A percentile compares a stretch with the other conserved stretches of the same genome.
Conservation (phyloP, 2,888 invertebrate genomes). For the Xestia xanthographa region DNA sequence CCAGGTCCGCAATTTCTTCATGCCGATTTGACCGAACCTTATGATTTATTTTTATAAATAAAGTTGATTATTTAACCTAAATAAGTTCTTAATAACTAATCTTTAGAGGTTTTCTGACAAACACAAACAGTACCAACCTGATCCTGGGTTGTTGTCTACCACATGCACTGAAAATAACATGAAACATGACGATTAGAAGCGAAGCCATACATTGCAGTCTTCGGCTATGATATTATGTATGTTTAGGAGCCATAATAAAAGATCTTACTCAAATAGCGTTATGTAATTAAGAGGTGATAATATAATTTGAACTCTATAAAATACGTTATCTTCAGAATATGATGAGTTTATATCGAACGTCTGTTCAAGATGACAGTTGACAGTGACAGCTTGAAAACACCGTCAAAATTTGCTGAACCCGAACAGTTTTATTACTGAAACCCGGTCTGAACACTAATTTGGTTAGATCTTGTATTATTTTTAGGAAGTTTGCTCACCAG, state of each 20-base stretch:
- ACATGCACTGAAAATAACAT: slow-evolving; percentile 50
- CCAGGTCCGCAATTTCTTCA: neutral
- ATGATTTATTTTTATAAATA: neutral
- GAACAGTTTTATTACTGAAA: too few species aligned
- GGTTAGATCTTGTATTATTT: slow-evolving; percentile 17
- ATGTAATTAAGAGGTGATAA: neutral
- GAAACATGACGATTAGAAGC: slow-evolving; percentile 37
- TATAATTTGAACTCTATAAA: too few species aligned
- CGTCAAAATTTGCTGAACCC: neutral
- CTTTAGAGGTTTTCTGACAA: slow-evolving; percentile 7
- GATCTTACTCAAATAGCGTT: slow-evolving; percentile 17
- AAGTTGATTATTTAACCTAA: neutral
- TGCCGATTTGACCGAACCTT: neutral
- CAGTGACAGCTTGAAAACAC: too few species aligned
- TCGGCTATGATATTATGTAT: slow-evolving; percentile 7
- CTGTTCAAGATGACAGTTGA: too few species aligned
- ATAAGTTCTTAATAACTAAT: neutral
- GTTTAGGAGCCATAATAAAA: neutral
- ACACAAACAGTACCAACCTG: slow-evolving; percentile 18
- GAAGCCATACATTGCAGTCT: slow-evolving; percentile 31
- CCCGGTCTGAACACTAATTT: neutral
- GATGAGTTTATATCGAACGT: too few species aligned
- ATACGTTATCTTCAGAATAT: too few species aligned
- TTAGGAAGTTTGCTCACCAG: slow-evolving; percentile 15
- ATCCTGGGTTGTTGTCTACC: slow-evolving; percentile 33